Base-by-base conservation (phyloP, 2,113 vertebrate species). In the Vireo altiloquus region DNA sequence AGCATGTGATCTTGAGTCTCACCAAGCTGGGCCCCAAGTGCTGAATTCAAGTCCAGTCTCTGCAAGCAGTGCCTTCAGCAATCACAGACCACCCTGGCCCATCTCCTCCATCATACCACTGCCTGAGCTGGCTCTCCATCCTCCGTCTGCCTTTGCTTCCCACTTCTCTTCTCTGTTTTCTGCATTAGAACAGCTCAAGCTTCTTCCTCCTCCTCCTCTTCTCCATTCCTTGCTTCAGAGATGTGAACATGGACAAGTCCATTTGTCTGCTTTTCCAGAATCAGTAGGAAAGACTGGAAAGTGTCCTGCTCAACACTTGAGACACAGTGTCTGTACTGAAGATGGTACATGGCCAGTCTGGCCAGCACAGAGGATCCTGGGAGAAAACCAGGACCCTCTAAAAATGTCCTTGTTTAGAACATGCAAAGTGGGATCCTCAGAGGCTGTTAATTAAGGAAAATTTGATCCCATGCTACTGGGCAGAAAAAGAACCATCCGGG, bases 391-490 rank as follows among this genome's bases (percentile, higher is more conserved):
- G 14, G 42, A 20, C 60, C 60, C 53, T 63, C 59, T 81, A 10
- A 56, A 70, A 31, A 18, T 6, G 17, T 19, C 49, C 27, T 42
- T 63, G 54, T 39, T 52, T 3, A 2, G 27, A 50, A 23, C 35
- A 8, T 8, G n/a, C 17, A 23, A 59, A 91, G 60, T 5, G 61
- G 25, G 61, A 56, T 60, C 35, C 61, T n/a, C 47, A 59, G 64
- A 35, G 46, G 11, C 40, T 39, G 52, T 33, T 70, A 11, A 49
- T 83, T 69, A 28, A 15, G 63, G 63, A 72, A 37, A 49, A 92
- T 75, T 12, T 46, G 50, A 37, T 57, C 64, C 65, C 0, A 0
- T 18, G 27, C 60, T 81, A 8, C 33, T 7, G 37, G 44, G 33
- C 19, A 76, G 78, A 61, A 78, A 56, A 61, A 61, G 46, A 53